phyloP scores from a whole-genome alignment of 2,797 vertebrate genomes.

The Scolopax rusticola region DNA sequence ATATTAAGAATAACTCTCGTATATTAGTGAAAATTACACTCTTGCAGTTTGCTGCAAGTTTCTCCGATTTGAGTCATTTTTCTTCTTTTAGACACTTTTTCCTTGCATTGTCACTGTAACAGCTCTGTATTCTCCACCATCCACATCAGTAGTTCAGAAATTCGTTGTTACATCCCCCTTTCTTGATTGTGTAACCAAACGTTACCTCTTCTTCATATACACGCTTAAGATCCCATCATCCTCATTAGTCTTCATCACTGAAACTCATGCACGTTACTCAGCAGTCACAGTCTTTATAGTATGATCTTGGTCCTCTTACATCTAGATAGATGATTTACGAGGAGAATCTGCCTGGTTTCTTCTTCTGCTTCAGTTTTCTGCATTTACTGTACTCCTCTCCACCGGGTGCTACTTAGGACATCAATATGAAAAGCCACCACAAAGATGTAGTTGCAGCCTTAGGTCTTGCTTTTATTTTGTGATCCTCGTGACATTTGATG shows the following conservation, averaged over 20 bases:
- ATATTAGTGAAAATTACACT: background rate
- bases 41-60: background rate
- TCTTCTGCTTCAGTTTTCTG: background rate
- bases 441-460: background rate
- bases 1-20: background rate
- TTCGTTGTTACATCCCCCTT: accelerated
- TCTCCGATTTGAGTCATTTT: background rate
- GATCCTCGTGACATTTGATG: background rate
- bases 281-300: background rate
- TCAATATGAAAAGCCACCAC: background rate
- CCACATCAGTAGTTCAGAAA: background rate
- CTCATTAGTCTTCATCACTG: background rate
- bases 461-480: background rate
- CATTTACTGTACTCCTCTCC: background rate
- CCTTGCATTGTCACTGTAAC: background rate
- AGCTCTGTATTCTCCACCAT: background rate
- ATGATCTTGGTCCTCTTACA: background rate
- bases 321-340: background rate
- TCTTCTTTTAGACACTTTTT: background rate
- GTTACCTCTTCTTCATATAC: background rate
- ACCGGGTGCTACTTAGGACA: background rate
- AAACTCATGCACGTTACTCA: background rate
- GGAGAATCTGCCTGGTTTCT: background rate
- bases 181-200: background rate
- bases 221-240: background rate